Percentiles rank a stretch among this genome's conserved stretches.
These are phyloP conservation scores for Dendrocopos noguchii DNA, from an alignment of 2,113 vertebrate genomes.

Conservation along the genomic window DNA sequence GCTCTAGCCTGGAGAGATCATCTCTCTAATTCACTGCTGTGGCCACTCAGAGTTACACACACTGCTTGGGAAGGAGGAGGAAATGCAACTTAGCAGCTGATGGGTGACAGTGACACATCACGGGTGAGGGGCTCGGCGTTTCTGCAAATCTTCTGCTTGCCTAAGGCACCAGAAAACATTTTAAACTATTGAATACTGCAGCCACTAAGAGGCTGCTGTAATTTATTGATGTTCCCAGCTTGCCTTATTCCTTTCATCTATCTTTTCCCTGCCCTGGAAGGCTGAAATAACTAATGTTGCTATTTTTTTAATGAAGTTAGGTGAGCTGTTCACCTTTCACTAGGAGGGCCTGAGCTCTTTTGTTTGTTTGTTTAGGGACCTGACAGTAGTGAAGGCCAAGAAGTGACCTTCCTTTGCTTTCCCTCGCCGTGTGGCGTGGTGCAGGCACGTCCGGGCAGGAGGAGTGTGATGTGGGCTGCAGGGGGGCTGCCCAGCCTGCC, in stretches of 20 bases:
- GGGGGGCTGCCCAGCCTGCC: not conserved
- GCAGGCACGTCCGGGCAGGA: not conserved
- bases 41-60: accelerated
- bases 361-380: not conserved
- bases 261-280: conserved; percentile 50
- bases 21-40: not conserved
- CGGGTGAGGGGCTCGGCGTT: not conserved
- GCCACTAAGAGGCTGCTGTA: conserved; percentile 48
- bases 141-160: conserved; percentile 49
- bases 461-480: accelerated
- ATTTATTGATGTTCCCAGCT: conserved; percentile 60
- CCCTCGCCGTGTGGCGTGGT: accelerated
- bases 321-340: conserved; percentile 26
- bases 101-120: conserved; percentile 15
- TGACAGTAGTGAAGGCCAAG: not conserved
- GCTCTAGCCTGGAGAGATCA: not conserved
- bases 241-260: conserved; percentile 58
- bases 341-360: not conserved
- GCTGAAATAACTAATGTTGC: conserved; percentile 39
- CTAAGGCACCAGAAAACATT: conserved; percentile 55
- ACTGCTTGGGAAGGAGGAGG: not conserved
- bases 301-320: conserved; percentile 31
- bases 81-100: not conserved
- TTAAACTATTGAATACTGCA: conserved; percentile 51
- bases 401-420: not conserved